Conservation (phyloP, 1,140 invertebrate species). For the Fopius arisanus region DNA sequence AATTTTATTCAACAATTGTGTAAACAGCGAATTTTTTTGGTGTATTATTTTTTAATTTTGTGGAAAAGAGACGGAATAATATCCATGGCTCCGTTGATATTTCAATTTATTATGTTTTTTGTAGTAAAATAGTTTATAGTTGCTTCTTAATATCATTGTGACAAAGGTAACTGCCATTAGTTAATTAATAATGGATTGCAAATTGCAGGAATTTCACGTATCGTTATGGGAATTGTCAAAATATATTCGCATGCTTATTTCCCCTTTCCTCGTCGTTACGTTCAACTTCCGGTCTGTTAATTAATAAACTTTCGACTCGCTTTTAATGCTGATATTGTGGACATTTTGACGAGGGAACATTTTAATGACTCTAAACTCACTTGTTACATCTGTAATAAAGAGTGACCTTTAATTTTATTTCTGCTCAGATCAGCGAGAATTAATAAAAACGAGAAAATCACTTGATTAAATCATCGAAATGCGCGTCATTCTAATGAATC, state of each 20-base stretch:
- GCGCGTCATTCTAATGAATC: too few species aligned
- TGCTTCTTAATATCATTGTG: too few species aligned
- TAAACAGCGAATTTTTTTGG: not conserved
- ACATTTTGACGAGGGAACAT: not conserved
- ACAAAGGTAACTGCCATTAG: too few species aligned
- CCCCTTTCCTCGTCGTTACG: not conserved
- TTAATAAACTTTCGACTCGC: not conserved
- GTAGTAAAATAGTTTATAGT: too few species aligned
- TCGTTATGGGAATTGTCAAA: not conserved
- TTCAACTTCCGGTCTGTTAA: not conserved
- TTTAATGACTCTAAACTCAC: not conserved
- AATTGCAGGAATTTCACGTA: not conserved
- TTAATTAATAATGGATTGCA: too few species aligned
- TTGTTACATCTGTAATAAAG: too few species aligned
- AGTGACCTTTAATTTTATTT: too few species aligned
- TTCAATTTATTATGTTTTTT: not conserved
- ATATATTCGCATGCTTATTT: not conserved
- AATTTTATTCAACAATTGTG: not conserved
- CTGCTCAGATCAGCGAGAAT: too few species aligned
- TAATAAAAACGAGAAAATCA: too few species aligned
- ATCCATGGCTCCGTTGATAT: slow-evolving; percentile 18
- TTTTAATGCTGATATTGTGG: not conserved
- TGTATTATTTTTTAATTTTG: not conserved
- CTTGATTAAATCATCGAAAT: too few species aligned
- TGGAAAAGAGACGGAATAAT: slow-evolving; percentile 13